Evolutionary conservation across 2,797 vertebrate species (phyloP), one percentile per base, ranked within the genome.

Genomic region (Valencia hispanica): DNA sequence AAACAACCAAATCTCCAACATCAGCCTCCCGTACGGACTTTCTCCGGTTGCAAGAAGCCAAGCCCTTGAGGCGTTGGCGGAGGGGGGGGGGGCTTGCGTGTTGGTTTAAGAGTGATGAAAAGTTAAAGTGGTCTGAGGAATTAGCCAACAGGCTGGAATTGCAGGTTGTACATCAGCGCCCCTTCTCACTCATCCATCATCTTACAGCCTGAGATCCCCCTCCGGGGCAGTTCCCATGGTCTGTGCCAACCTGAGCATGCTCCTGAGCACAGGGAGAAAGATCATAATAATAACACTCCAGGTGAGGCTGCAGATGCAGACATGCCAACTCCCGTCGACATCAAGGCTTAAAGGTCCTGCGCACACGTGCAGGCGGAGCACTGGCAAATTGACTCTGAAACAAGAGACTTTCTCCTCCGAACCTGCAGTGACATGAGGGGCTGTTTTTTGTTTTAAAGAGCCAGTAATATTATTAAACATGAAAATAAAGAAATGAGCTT

Each of bases 171-270:
- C 86, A 82, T 84, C 88, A 87, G 82, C 82, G 50, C 83, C 87
- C 86, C 86, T 79, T 80, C 79, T 78, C 82, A 82, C 70, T 69
- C 84, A 90, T 91, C 77, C 87, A 89, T 90, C 82, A 90, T 87
- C 83, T 75, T 8, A 7, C 81, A 91, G 86, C 91, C 93, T 95
- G 95, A 83, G 94, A 95, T 94, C 91, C 85, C 91, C 95, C 94
- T 86, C 82, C 17, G 93, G 95, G 90, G 80, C 88, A 82, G 92
- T 96, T 96, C 95, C 95, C 95, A 95, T 95, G 93, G 73, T 79
- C 73, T 55, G 75, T 92, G 93, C 92, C 92, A 95, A 93, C 84
- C 79, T 77, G 68, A 86, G 86, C 84, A 57, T 90, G 90, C 87
- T 93, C 50, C 90, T 74, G 75, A 80, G 84, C 61, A 17, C 68